Conservation (phyloP, 2,888 invertebrate species). For the Coelopa pilipes region DNA sequence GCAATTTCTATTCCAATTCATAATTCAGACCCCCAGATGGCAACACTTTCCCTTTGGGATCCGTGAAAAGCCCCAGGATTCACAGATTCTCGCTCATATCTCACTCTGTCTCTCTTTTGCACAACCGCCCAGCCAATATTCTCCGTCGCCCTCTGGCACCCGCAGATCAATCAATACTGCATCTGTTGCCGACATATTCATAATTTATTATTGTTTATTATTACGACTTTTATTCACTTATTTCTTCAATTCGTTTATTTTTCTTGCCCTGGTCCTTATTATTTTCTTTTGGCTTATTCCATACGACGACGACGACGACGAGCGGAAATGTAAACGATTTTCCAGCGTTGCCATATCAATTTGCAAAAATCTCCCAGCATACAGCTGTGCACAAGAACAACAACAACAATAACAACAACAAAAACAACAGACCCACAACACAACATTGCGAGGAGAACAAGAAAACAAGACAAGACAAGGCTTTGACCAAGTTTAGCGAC, state of each 20-base stretch:
- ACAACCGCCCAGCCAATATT: no score
- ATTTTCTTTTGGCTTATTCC: background rate
- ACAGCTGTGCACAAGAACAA: slow-evolving; percentile 11
- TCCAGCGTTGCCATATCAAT: slow-evolving; percentile 24
- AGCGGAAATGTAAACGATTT: slow-evolving; percentile 29
- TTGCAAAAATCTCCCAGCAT: slow-evolving; percentile 5
- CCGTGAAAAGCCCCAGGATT: no score
- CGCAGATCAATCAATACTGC: slow-evolving; percentile 13
- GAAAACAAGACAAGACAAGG: background rate
- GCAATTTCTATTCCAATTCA: no score
- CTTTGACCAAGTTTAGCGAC: background rate
- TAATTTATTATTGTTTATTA: slow-evolving; percentile 10
- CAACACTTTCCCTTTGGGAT: no score
- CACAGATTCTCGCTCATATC: no score
- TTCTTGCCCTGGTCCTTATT: background rate
- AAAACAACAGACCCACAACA: no score
- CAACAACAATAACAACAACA: slow-evolving; percentile 1
- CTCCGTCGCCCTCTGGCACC: no score
- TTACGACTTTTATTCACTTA: background rate
- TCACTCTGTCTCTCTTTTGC: background rate
- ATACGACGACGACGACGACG: background rate
- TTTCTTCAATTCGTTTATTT: background rate
- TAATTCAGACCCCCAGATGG: no score
- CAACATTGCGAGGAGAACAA: background rate
- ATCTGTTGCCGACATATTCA: slow-evolving; percentile 15